These are phyloP conservation scores for Agrotis clavis DNA, from an alignment of 2,888 invertebrate species.

Conservation along the genomic window DNA sequence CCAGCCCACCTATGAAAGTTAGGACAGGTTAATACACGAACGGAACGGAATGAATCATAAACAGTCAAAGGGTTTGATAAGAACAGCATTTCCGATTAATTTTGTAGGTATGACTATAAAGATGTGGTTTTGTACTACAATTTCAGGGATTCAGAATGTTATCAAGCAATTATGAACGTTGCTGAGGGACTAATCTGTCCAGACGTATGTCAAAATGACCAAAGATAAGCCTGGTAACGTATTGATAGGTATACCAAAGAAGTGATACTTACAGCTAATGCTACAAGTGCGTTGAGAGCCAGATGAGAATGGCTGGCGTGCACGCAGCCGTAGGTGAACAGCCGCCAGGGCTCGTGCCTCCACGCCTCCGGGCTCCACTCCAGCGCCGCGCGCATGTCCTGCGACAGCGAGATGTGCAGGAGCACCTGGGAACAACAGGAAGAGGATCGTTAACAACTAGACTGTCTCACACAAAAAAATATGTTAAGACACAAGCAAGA, in stretches of 20 bases:
- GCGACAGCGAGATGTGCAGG: slow-evolving; percentile 75
- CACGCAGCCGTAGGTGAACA: slow-evolving; percentile 94
- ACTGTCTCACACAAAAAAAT: background rate
- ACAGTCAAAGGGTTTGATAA: background rate
- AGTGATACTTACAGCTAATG: slow-evolving; percentile 78
- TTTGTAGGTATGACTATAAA: no score
- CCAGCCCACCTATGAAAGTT: slow-evolving; percentile 86
- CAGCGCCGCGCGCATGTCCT: slow-evolving; percentile 69
- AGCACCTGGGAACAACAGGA: slow-evolving; percentile 69
- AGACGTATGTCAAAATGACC: background rate
- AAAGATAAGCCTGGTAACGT: background rate
- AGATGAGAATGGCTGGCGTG: slow-evolving; percentile 95
- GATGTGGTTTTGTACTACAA: no score
- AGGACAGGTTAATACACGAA: background rate
- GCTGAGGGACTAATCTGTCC: no score
- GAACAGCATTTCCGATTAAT: background rate
- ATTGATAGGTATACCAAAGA: background rate
- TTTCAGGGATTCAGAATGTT: no score
- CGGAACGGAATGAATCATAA: no score
- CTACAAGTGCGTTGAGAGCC: slow-evolving; percentile 92
- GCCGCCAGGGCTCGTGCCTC: slow-evolving; percentile 94
- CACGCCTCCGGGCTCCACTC: slow-evolving; percentile 86
- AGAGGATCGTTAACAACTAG: background rate
- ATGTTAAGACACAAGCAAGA: no score
- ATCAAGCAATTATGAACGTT: no score